Evolutionary conservation across 2,113 vertebrate genomes (phyloP), one percentile per base, ranked within the genome.

Genomic region (Meleagris gallopavo): DNA sequence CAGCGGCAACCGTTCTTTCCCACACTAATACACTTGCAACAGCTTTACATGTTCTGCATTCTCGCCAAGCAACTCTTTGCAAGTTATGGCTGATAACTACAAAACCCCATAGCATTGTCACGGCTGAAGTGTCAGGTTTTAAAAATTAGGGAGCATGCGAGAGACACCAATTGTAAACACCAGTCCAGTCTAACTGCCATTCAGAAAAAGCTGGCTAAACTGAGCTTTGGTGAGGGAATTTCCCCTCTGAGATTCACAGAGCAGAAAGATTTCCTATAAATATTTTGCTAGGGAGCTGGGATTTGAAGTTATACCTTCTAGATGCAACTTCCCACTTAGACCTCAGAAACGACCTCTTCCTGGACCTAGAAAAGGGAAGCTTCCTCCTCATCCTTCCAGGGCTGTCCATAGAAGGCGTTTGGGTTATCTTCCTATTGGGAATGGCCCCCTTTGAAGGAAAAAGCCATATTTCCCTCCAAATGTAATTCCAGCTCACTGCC

Each of bases 41-140:
- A 90, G 73, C 12, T 76, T 91, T 71, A 69, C 57, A 81, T 86
- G 79, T 64, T 86, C 67, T 95, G 87, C 85, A 61, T 95, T 91
- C 82, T 36, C 48, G 89, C 90, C 66, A 71, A 93, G 76, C 70
- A 94, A 58, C 18, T 83, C 25, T 19, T 43, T 54, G 57, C 40
- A 78, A 91, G 40, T 40, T 50, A 48, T 4, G 2, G 69, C 62
- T 69, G 69, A 5, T 6, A 88, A 72, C 66, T 57, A 48, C 64
- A 77, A 75, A 86, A 86, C 90, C 77, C 57, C 86, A 29, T 32
- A 88, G 45, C 21, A 13, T 66, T 86, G 70, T 88, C 66, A 34
- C 36, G 81, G 83, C n/a, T 77, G 14, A 25, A 93, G 52, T 18
- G 21, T 79, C 58, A 84, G 70, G 19, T 71, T 86, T 84, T 88